These are phyloP conservation scores for Coregonus suidteri DNA, from an alignment of 2,797 vertebrate species.

Conservation along the genomic window DNA sequence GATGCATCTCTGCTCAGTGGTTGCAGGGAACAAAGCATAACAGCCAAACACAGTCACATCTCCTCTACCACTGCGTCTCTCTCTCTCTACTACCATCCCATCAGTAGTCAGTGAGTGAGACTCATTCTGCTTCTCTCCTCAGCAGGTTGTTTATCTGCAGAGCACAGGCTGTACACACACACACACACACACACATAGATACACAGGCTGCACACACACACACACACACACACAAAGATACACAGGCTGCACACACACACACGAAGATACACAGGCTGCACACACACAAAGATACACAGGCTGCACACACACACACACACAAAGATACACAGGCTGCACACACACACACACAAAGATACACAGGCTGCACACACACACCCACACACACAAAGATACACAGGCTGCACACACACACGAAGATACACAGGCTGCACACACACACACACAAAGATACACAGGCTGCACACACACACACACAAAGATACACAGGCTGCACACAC, in stretches of 20 bases:
- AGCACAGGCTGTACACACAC: not conserved
- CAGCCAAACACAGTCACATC: not conserved
- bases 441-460: not conserved
- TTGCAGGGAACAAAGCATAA: not conserved
- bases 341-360: no score
- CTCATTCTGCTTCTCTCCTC: slow-evolving; percentile 8
- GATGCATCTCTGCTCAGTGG: not conserved
- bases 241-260: not conserved
- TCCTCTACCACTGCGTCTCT: not conserved
- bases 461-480: not conserved
- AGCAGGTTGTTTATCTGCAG: not conserved
- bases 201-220: not conserved
- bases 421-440: no score
- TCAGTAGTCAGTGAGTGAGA: not conserved
- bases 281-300: no score
- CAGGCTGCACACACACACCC: no score
- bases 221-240: not conserved
- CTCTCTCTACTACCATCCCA: not conserved
- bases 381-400: no score
- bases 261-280: not conserved
- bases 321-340: no score
- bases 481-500: not conserved
- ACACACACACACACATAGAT: not conserved
- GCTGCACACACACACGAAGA: no score
- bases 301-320: no score